Evolutionary conservation across 2,888 invertebrate species (phyloP).

Genomic region (Tinea pellionella): DNA sequence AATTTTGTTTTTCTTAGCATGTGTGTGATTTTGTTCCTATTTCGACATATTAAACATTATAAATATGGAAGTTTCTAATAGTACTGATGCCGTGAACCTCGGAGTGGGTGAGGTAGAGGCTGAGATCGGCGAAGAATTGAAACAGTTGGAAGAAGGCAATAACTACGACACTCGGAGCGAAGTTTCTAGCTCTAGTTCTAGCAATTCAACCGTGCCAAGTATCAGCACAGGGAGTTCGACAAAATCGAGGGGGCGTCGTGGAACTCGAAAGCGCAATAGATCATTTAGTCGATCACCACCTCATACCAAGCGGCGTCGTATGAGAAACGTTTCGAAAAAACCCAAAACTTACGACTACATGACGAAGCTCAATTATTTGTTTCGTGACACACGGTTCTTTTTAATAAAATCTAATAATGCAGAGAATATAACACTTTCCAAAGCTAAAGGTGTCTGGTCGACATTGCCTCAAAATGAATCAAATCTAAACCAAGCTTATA

Average conservation of each 20-base stretch:
- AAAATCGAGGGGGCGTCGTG: constrained; percentile 34
- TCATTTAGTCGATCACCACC: constrained; percentile 49
- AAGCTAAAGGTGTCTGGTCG: constrained; percentile 97
- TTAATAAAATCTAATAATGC: constrained; percentile 98
- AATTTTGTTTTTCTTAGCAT: neutral
- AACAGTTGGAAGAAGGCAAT: constrained; percentile 79
- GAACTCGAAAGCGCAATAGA: constrained; percentile 65
- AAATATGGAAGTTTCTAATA: constrained; percentile 41
- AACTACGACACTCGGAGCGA: constrained; percentile 89
- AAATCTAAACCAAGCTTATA: constrained; percentile 93
- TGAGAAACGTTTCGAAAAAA: constrained; percentile 40
- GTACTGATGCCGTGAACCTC: constrained; percentile 73
- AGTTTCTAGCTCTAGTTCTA: constrained; percentile 84
- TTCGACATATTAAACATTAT: constrained; percentile 25
- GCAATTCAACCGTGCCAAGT: constrained; percentile 77
- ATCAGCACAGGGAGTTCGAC: constrained; percentile 77
- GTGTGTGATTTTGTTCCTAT: neutral
- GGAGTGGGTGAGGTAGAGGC: constrained; percentile 75
- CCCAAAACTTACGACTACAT: constrained; percentile 84
- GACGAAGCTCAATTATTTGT: constrained; percentile 92
- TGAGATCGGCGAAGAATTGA: constrained; percentile 84
- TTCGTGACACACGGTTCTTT: constrained; percentile 94
- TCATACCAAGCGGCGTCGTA: constrained; percentile 45
- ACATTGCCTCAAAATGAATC: constrained; percentile 97
- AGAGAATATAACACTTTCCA: constrained; percentile 94